These are phyloP conservation scores for Varecia variegata DNA, from an alignment of 2,797 vertebrate genomes.

Conservation along the genomic window DNA sequence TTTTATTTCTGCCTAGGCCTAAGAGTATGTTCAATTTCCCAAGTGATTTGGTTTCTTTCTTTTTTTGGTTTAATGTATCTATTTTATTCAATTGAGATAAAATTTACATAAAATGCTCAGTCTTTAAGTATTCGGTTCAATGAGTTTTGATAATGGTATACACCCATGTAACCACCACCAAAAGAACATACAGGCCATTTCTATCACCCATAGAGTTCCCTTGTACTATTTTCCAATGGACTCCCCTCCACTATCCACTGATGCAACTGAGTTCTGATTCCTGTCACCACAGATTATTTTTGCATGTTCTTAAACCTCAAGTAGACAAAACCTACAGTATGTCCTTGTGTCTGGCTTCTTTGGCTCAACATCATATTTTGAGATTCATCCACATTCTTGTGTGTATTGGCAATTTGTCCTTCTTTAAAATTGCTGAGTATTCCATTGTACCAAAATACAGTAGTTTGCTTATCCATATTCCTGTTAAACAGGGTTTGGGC, in stretches of 20 bases:
- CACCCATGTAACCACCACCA: neutral
- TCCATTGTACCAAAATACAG: neutral
- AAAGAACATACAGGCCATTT: neutral
- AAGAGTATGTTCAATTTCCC: neutral
- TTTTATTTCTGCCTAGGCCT: neutral
- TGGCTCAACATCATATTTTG: neutral
- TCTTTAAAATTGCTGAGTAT: neutral
- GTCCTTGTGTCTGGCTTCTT: neutral
- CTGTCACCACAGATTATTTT: neutral
- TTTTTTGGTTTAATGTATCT: neutral
- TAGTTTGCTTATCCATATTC: neutral
- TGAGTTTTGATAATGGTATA: neutral
- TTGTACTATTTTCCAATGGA: neutral
- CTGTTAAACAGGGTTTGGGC: neutral
- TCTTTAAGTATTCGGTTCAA: neutral
- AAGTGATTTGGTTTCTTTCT: neutral
- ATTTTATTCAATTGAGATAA: neutral
- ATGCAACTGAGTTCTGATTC: neutral
- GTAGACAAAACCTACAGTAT: neutral
- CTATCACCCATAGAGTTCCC: neutral
- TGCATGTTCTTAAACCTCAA: neutral
- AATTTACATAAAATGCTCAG: neutral
- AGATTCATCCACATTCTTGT: neutral
- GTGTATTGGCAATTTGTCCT: neutral
- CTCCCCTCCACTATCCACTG: neutral